These are phyloP conservation scores for Trinorchestia longiramus DNA, from an alignment of 1,140 invertebrate species.

Conservation along the genomic window DNA sequence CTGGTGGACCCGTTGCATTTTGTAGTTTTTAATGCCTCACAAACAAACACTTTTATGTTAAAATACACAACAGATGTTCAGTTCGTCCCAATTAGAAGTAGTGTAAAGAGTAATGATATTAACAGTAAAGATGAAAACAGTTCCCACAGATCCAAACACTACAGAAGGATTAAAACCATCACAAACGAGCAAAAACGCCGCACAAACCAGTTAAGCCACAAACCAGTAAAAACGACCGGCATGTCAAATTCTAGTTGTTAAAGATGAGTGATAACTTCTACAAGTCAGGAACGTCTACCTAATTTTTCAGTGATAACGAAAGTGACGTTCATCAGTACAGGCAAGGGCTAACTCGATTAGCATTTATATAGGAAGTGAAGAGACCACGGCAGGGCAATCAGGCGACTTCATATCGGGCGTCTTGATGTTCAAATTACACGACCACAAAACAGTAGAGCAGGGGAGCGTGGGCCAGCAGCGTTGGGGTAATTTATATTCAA, in stretches of 20 bases:
- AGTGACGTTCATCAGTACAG: background rate
- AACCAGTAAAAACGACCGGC: background rate
- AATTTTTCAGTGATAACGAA: background rate
- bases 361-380: constrained; percentile 1
- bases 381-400: background rate
- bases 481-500: background rate
- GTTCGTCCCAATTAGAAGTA: too few species aligned
- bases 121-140: too few species aligned
- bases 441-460: background rate
- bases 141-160: too few species aligned
- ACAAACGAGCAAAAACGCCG: too few species aligned
- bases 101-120: too few species aligned
- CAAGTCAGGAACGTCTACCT: background rate
- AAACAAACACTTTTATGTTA: too few species aligned
- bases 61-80: too few species aligned
- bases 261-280: background rate
- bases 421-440: background rate
- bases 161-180: too few species aligned
- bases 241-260: background rate
- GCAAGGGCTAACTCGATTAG: background rate
- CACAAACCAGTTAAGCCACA: too few species aligned
- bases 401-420: background rate
- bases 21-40: too few species aligned
- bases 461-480: background rate
- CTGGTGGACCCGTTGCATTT: too few species aligned